phyloP scores from a whole-genome alignment of 37 sponge, comb jelly and placozoan species.

The Halichondria panicea region DNA sequence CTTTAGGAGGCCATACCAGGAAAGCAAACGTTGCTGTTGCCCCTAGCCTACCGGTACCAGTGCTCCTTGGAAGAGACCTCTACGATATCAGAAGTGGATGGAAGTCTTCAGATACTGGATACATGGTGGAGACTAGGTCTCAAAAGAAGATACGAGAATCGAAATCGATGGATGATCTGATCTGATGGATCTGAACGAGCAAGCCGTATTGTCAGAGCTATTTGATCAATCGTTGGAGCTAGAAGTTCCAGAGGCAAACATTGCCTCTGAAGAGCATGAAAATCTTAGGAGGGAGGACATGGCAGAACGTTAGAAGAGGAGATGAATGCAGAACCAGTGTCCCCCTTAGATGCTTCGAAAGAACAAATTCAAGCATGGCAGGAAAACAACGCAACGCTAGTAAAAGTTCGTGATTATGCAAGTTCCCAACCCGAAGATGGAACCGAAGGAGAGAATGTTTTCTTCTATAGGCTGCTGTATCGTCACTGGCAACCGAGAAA shows the following conservation, averaged over 20 bases:
- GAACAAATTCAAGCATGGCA: neutral
- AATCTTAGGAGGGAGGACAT: too few species aligned
- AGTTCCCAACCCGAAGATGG: too few species aligned
- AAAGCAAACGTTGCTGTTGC: conserved; percentile 13
- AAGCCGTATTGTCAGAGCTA: too few species aligned
- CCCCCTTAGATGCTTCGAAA: neutral
- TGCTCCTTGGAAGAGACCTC: conserved; percentile 6
- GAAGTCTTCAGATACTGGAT: neutral
- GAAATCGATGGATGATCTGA: too few species aligned
- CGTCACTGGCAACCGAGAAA: neutral
- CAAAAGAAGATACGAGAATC: too few species aligned
- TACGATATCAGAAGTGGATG: neutral
- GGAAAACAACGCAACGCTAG: neutral
- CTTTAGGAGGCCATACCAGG: neutral
- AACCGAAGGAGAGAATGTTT: too few species aligned
- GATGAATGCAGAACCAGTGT: too few species aligned
- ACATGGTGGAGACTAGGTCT: neutral
- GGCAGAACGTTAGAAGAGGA: too few species aligned
- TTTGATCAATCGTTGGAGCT: too few species aligned
- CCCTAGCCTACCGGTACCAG: conserved; percentile 16
- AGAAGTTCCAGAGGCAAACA: too few species aligned
- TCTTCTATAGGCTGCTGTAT: neutral
- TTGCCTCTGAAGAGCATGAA: too few species aligned
- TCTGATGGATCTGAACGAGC: neutral
- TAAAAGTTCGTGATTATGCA: neutral